A percentile compares a stretch with the other conserved stretches of the same genome.
Conservation (phyloP, 2,888 invertebrate species). For the Andrena chrysosceles region DNA sequence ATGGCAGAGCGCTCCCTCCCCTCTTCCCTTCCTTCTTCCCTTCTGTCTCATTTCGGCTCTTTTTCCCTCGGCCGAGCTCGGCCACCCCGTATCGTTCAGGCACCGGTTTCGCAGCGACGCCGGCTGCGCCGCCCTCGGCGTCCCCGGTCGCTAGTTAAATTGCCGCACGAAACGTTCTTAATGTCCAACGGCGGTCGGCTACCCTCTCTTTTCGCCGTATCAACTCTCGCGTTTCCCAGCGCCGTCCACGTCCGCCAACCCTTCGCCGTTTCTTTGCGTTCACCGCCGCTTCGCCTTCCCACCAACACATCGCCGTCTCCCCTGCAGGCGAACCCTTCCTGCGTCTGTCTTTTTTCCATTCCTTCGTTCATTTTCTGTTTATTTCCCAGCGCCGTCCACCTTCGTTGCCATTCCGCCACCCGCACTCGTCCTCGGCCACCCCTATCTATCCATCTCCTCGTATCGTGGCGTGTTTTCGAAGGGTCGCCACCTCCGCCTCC, state of each 20-base stretch:
- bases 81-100: slow-evolving; percentile 37
- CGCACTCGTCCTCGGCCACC: not conserved
- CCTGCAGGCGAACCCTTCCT: slow-evolving; percentile 15
- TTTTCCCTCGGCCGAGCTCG: slow-evolving; percentile 32
- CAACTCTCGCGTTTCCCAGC: slow-evolving; percentile 38
- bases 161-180: slow-evolving; percentile 77
- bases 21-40: slow-evolving; percentile 26
- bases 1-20: not conserved
- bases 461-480: slow-evolving; percentile 65
- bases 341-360: slow-evolving; percentile 25
- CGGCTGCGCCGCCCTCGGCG: slow-evolving; percentile 63
- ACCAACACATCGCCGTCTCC: not conserved
- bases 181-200: slow-evolving; percentile 72
- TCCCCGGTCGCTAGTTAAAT: slow-evolving; percentile 74
- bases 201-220: slow-evolving; percentile 44
- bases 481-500: slow-evolving; percentile 47
- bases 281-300: not conserved
- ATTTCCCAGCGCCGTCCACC: slow-evolving; percentile 23
- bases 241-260: slow-evolving; percentile 16
- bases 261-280: not conserved
- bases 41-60: slow-evolving; percentile 41
- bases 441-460: slow-evolving; percentile 47
- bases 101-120: slow-evolving; percentile 58
- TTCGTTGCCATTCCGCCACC: slow-evolving; percentile 10
- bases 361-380: slow-evolving; percentile 40